These are phyloP conservation scores for Phyllotis vaccarum DNA, from an alignment of 2,797 vertebrate genomes.

Conservation along the genomic window DNA sequence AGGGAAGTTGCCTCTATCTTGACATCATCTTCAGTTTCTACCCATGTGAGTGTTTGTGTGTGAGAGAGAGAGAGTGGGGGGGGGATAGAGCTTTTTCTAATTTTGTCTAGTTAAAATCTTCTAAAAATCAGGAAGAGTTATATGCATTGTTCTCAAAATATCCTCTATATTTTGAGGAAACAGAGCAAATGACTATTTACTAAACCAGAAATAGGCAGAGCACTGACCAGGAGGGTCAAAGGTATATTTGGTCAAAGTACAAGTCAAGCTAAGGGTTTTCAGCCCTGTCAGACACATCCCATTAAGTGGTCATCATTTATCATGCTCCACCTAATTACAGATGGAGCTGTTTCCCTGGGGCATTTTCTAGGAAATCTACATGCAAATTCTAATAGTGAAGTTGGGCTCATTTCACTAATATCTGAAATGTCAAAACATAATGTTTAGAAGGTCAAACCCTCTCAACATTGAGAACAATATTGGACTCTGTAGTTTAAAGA, in stretches of 20 bases:
- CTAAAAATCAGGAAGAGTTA: slow-evolving; percentile 42
- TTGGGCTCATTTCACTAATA: background rate
- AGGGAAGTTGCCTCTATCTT: background rate
- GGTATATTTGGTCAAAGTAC: slow-evolving; percentile 73
- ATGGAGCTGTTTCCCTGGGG: slow-evolving; percentile 20
- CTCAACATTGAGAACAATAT: slow-evolving; percentile 34
- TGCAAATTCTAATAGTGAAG: slow-evolving; percentile 39
- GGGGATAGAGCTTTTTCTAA: background rate
- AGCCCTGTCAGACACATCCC: slow-evolving; percentile 54
- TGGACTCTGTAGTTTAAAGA: slow-evolving; percentile 37
- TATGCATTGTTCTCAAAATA: slow-evolving; percentile 61
- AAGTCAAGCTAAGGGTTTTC: slow-evolving; percentile 48
- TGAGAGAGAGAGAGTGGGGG: background rate
- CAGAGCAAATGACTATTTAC: slow-evolving; percentile 64
- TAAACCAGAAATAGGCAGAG: slow-evolving; percentile 63
- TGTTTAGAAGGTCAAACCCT: slow-evolving; percentile 45
- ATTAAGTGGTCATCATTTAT: slow-evolving; percentile 70
- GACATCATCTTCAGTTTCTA: background rate
- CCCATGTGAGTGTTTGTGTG: background rate
- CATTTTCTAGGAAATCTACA: slow-evolving; percentile 60
- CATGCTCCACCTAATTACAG: slow-evolving; percentile 59
- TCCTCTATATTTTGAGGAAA: background rate
- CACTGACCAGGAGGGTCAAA: slow-evolving; percentile 31
- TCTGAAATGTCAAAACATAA: slow-evolving; percentile 60
- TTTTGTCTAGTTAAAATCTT: slow-evolving; percentile 46